Percentiles rank a stretch among this genome's conserved stretches.
Conservation (phyloP, 1,140 invertebrate species). For the Euura saliciscinereae region DNA sequence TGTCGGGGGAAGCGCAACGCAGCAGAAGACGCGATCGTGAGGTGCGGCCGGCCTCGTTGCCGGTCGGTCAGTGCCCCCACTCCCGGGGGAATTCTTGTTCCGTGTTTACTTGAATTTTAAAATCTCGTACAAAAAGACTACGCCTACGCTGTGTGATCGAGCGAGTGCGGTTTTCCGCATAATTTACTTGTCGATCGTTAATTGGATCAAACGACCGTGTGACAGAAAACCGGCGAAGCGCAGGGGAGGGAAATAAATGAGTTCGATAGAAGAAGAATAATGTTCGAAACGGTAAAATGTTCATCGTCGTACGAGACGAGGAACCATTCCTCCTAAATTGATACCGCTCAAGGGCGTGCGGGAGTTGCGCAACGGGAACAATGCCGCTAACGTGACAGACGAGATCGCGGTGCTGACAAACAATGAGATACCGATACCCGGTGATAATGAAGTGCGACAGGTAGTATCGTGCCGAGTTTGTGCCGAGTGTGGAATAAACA, state of each 20-base stretch:
- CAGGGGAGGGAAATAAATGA: too few species aligned
- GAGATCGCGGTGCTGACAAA: conserved; percentile 8
- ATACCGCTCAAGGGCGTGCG: neutral
- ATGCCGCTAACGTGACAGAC: conserved; percentile 22
- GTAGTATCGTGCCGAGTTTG: conserved; percentile 34
- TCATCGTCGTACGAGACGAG: neutral
- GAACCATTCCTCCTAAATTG: neutral
- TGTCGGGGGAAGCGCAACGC: conserved; percentile 32
- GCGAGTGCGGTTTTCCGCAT: conserved; percentile 35
- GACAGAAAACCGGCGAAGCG: too few species aligned
- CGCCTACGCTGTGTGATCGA: conserved; percentile 24
- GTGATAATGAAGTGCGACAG: conserved; percentile 53
- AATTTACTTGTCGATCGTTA: conserved; percentile 44
- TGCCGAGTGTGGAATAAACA: conserved; percentile 6
- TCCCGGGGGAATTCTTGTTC: conserved; percentile 35
- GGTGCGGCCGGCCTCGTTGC: conserved; percentile 56
- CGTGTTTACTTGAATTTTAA: conserved; percentile 36
- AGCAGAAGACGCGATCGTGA: conserved; percentile 54
- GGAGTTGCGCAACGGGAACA: neutral
- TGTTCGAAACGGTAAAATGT: neutral
- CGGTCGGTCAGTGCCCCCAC: conserved; percentile 57
- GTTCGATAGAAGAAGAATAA: too few species aligned
- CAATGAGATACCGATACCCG: conserved; percentile 30
- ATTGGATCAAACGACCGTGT: conserved; percentile 35
- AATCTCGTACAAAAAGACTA: conserved; percentile 10